Conservation (phyloP, 2,113 vertebrate species). For the Gadus chalcogrammus region DNA sequence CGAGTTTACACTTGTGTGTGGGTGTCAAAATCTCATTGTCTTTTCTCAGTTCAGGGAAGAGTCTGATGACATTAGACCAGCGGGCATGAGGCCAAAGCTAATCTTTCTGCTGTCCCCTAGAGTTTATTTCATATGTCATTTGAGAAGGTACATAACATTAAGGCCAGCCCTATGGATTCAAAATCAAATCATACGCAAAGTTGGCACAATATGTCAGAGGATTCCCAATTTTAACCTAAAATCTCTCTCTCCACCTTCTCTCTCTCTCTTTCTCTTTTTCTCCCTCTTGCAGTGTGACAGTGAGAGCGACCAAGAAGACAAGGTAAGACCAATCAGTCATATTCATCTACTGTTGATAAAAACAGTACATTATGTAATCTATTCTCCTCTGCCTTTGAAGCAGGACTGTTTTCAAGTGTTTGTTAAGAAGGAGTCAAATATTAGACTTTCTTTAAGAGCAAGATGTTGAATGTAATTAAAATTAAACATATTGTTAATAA, state of each 20-base stretch:
- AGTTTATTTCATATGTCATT: conserved; percentile 30
- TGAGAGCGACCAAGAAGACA: conserved; percentile 93
- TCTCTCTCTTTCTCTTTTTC: conserved; percentile 31
- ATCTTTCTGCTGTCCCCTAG: conserved; percentile 31
- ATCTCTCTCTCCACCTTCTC: conserved; percentile 32
- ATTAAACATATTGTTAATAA: conserved; percentile 69
- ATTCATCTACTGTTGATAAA: background rate
- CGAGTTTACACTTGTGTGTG: conserved; percentile 14
- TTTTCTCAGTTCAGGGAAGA: conserved; percentile 42
- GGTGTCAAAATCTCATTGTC: background rate
- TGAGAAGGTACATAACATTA: conserved; percentile 26
- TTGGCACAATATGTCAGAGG: background rate
- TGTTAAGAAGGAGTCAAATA: conserved; percentile 51
- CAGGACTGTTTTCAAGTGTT: conserved; percentile 20
- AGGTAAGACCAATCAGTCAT: conserved; percentile 78
- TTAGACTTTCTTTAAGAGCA: conserved; percentile 56
- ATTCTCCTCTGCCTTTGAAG: background rate
- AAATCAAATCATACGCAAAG: conserved; percentile 9
- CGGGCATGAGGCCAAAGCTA: conserved; percentile 30
- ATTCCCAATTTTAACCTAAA: conserved; percentile 17
- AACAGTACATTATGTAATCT: background rate
- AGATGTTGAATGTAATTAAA: conserved; percentile 67
- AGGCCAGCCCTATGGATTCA: conserved; percentile 8
- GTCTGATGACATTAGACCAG: conserved; percentile 36
- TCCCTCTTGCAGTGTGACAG: conserved; percentile 84